Percentiles rank a stretch among this genome's conserved stretches.
Conservation (phyloP, 2,113 vertebrate species). For the Lota lota region DNA sequence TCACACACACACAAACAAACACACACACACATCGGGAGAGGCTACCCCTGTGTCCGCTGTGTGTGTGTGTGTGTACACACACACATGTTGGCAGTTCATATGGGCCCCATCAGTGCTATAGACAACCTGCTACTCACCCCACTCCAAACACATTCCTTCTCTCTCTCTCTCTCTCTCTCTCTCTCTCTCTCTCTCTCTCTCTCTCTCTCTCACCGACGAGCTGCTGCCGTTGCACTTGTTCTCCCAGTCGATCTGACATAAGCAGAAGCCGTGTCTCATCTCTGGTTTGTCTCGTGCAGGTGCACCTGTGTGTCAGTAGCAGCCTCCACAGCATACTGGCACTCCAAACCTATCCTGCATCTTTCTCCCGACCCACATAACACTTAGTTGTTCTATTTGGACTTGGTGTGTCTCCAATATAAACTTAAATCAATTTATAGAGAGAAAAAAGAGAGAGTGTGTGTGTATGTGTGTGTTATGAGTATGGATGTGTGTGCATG, state of each 20-base stretch:
- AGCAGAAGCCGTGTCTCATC: constrained; percentile 60
- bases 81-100: constrained; percentile 2
- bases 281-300: constrained; percentile 27
- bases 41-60: constrained; percentile 3
- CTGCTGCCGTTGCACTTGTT: constrained; percentile 58
- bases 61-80: constrained; percentile 17
- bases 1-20: constrained; percentile 2
- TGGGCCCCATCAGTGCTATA: background rate
- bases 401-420: too few relatives aligned
- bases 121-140: constrained; percentile 11
- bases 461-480: constrained; percentile 43
- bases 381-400: too few relatives aligned
- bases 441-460: constrained; percentile 39
- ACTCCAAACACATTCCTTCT: constrained; percentile 9
- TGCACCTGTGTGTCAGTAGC: background rate
- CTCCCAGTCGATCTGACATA: constrained; percentile 62
- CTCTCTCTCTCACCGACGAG: constrained; percentile 31
- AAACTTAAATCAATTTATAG: too few relatives aligned
- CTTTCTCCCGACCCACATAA: too few relatives aligned
- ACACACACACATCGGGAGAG: constrained; percentile 3
- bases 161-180: constrained; percentile 1
- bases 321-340: too few relatives aligned
- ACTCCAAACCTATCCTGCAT: too few relatives aligned
- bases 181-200: constrained; percentile 1
- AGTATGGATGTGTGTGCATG: constrained; percentile 35